phyloP scores from a whole-genome alignment of 2,797 vertebrate genomes.

The Hippocampus kuda region DNA sequence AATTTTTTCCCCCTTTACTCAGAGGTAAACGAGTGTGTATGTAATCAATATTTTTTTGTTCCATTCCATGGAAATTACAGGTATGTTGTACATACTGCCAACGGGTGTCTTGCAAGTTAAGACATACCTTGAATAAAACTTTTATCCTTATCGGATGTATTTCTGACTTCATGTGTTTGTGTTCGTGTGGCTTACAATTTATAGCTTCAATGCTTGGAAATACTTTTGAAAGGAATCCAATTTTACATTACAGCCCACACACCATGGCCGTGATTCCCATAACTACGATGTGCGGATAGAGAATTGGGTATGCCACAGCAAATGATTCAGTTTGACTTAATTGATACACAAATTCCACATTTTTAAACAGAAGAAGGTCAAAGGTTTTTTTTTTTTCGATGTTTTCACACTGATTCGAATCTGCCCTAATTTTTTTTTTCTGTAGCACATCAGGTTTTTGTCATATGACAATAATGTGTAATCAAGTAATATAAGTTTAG shows the following conservation, averaged over 20 bases:
- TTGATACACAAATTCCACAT: no score
- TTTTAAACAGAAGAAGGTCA: no score
- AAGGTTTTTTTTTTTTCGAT: no score
- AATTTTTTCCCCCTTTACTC: constrained; percentile 46
- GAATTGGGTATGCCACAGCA: no score
- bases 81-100: constrained; percentile 99
- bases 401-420: no score
- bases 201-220: neutral
- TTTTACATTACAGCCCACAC: neutral
- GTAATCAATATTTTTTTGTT: constrained; percentile 76
- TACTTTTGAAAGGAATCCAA: neutral
- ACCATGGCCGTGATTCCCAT: no score
- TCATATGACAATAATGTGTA: no score
- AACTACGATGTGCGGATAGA: no score
- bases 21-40: constrained; percentile 71
- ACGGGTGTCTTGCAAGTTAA: constrained; percentile 92
- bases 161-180: constrained; percentile 34
- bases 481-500: no score
- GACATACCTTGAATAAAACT: constrained; percentile 95
- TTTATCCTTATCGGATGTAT: constrained; percentile 77
- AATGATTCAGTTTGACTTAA: no score
- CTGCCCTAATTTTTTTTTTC: no score
- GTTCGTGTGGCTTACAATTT: neutral
- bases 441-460: no score
- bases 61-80: constrained; percentile 86